Base-by-base conservation (phyloP, 2,888 invertebrate genomes). In the Erebia epiphron region DNA sequence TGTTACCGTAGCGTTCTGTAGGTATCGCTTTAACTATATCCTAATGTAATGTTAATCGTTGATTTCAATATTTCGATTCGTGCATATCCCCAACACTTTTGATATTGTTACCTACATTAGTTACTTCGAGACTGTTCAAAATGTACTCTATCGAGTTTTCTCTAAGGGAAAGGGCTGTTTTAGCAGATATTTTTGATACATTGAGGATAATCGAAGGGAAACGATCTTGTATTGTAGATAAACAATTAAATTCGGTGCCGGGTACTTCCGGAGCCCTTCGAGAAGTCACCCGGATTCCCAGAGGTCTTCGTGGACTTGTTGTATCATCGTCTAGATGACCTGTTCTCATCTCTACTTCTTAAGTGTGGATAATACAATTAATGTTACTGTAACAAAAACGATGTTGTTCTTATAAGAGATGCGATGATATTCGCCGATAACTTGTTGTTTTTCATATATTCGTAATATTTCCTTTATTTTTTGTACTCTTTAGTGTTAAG, bases 391-490 rank as follows among this genome's bases (percentile, higher is more conserved):
- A 90, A 88, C 89, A 85, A 89, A 88, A 87, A 89, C 88, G 87
- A 91, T 90, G 92, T 92, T 92, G 92, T 91, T 92, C 92, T 90
- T 92, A 91, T 91, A 92, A 89, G 89, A 90, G 86, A 90, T 84
- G 91, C 91, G 92, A 91, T 87, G 81, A 82, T 86, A 84, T 88
- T 91, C 92, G 92, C 91, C 86, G 81, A 89, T 87, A 84, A 91
- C 92, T 91, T 92, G 92, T 93, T 93, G 93, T 91, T 92, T 91
- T 92, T 91, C 91, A 91, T 91, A 91, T 91, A 92, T 91, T 92
- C 92, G 91, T 92, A 88, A 92, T 90, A 91, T 91, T 93, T 93
- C 92, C 93, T 93, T 93, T 93, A 93, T 93, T 93, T 93, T 93
- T 93, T 93, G 92, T 93, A 93, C 93, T 93, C 92, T 93, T 92